Percentiles rank a stretch among this genome's conserved stretches.
These are phyloP conservation scores for Potorous gilbertii DNA, from an alignment of 2,797 vertebrate species.

Conservation along the genomic window DNA sequence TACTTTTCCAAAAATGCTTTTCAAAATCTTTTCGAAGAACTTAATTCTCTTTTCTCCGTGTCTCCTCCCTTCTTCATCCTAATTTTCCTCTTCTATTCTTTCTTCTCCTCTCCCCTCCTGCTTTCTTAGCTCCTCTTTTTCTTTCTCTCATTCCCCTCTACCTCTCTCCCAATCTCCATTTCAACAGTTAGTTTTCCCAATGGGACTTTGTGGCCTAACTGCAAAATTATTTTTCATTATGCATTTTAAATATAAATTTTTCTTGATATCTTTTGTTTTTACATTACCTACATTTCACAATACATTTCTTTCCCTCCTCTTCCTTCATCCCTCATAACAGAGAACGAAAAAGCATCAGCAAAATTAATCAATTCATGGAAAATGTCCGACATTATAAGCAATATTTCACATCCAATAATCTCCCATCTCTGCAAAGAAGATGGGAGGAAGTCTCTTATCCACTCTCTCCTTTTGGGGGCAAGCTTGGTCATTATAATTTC, in stretches of 20 bases:
- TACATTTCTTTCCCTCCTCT: neutral
- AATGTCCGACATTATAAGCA: neutral
- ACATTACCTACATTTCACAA: neutral
- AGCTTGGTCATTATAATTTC: neutral
- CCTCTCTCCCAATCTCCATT: conserved; percentile 4
- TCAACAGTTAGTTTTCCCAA: conserved; percentile 16
- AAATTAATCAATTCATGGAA: neutral
- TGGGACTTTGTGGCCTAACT: conserved; percentile 17
- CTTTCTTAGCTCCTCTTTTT: neutral
- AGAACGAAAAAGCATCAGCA: neutral
- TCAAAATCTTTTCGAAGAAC: neutral
- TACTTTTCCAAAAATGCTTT: conserved; percentile 21
- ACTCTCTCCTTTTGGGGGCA: neutral
- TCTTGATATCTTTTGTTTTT: neutral
- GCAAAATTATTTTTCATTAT: conserved; percentile 41
- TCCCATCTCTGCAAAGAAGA: neutral
- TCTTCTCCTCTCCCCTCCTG: neutral
- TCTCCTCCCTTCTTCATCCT: neutral
- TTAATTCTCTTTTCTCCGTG: conserved; percentile 29
- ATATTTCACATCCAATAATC: neutral
- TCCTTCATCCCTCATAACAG: neutral
- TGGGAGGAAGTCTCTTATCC: neutral
- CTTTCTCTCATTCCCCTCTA: neutral
- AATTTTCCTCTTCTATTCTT: conserved; percentile 12
- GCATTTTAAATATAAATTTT: neutral